Conservation (phyloP, 2,797 vertebrate genomes). For the Phrynocephalus forsythii region DNA sequence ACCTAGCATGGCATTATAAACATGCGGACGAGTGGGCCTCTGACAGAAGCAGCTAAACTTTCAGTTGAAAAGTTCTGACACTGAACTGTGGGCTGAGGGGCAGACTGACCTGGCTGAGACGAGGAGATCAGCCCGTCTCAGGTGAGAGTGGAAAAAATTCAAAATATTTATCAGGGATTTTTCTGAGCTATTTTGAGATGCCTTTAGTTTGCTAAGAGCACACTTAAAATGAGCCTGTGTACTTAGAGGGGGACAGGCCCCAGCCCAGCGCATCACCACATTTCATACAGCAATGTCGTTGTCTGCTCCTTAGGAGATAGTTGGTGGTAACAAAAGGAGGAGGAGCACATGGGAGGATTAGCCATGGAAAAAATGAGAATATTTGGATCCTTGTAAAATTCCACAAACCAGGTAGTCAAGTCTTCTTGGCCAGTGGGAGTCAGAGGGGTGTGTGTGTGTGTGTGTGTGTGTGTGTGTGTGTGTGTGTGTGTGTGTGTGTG, state of each 20-base stretch:
- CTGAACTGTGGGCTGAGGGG: too few species aligned
- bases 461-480: too few species aligned
- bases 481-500: too few species aligned
- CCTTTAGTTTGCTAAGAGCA: background rate
- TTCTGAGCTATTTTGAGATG: background rate
- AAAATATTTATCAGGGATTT: conserved; percentile 1
- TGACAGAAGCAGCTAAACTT: too few species aligned
- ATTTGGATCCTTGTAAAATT: background rate
- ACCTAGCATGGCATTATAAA: too few species aligned
- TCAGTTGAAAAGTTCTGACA: too few species aligned
- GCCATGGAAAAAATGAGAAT: background rate
- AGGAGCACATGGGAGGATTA: background rate
- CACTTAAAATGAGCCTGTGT: too few species aligned
- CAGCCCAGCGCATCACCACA: background rate
- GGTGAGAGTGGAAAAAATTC: background rate
- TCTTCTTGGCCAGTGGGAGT: background rate
- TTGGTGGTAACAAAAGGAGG: background rate
- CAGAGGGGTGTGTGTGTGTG: too few species aligned
- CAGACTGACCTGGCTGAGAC: background rate
- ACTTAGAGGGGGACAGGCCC: background rate
- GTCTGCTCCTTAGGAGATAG: background rate
- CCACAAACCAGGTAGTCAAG: background rate
- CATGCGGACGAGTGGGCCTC: too few species aligned
- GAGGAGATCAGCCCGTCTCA: background rate
- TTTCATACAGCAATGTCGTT: background rate